A percentile compares a stretch with the other conserved stretches of the same genome.
phyloP scores from a whole-genome alignment of 2,113 vertebrate species.

The Oxyruncus cristatus region DNA sequence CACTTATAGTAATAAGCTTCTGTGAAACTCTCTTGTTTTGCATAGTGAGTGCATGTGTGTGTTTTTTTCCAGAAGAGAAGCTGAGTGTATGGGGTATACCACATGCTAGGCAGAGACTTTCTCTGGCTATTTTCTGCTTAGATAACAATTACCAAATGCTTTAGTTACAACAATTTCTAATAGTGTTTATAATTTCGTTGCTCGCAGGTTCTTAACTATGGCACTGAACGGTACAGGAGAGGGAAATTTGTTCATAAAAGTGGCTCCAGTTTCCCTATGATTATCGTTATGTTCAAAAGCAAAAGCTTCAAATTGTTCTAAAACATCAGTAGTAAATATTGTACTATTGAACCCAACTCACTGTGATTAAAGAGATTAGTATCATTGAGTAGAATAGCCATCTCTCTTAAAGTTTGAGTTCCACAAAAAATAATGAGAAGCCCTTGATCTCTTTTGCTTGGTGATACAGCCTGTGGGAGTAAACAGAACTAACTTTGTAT shows the following conservation, averaged over 20 bases:
- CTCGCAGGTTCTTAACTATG: slow-evolving; percentile 18
- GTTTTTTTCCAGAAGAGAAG: not conserved
- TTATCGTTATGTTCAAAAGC: slow-evolving; percentile 52
- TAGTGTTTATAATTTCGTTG: slow-evolving; percentile 25
- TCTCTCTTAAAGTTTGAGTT: slow-evolving; percentile 38
- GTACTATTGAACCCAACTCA: slow-evolving; percentile 16
- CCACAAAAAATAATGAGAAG: slow-evolving; percentile 51
- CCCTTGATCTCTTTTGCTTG: slow-evolving; percentile 41
- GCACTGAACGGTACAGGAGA: not conserved
- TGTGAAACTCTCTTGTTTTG: not conserved
- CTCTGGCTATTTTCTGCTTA: not conserved
- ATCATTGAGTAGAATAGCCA: slow-evolving; percentile 31
- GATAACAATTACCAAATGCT: not conserved
- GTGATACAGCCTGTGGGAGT: not conserved
- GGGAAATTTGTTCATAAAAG: slow-evolving; percentile 22
- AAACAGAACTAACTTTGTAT: slow-evolving; percentile 18
- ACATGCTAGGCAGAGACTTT: not conserved
- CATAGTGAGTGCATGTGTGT: not conserved
- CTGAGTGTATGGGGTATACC: not conserved
- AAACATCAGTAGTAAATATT: slow-evolving; percentile 61
- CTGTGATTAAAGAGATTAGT: slow-evolving; percentile 64
- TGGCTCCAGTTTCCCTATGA: slow-evolving; percentile 4
- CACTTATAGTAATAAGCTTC: not conserved
- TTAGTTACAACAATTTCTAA: not conserved
- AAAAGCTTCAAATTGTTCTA: slow-evolving; percentile 63